A percentile compares a stretch with the other conserved stretches of the same genome.
Evolutionary conservation across 2,888 invertebrate genomes (phyloP).

Genomic region (Chrysina gloriosa): DNA sequence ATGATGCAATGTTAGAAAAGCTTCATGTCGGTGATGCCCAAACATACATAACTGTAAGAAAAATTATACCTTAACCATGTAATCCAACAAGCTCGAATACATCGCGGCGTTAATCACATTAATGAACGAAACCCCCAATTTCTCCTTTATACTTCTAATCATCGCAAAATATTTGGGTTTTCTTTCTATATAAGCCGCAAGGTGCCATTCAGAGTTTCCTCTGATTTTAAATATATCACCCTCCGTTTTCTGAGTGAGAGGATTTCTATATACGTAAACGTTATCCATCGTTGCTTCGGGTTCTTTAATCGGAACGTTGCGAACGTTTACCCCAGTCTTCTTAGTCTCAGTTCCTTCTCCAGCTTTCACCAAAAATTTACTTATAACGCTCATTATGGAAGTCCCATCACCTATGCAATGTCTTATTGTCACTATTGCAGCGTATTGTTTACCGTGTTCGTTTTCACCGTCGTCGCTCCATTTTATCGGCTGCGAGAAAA

Average conservation of each 20-base stretch:
- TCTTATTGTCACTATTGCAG: not conserved
- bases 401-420: conserved; percentile 23
- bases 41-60: no score
- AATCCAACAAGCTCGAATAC: not conserved
- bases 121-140: not conserved
- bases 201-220: not conserved
- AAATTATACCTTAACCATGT: not conserved
- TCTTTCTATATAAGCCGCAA: not conserved
- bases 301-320: not conserved
- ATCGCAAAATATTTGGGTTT: not conserved
- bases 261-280: not conserved
- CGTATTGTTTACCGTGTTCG: not conserved
- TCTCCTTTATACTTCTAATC: not conserved
- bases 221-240: not conserved
- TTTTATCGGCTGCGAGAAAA: conserved; percentile 4
- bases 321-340: not conserved
- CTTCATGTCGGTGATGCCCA: no score
- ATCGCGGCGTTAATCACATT: conserved; percentile 4
- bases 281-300: not conserved
- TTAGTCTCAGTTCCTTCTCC: not conserved
- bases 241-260: not conserved
- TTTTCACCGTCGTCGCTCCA: not conserved
- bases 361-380: not conserved
- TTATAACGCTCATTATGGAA: not conserved
- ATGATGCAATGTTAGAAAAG: no score